These are phyloP conservation scores for Diploptera punctata DNA, from an alignment of 2,888 invertebrate species.

Conservation along the genomic window DNA sequence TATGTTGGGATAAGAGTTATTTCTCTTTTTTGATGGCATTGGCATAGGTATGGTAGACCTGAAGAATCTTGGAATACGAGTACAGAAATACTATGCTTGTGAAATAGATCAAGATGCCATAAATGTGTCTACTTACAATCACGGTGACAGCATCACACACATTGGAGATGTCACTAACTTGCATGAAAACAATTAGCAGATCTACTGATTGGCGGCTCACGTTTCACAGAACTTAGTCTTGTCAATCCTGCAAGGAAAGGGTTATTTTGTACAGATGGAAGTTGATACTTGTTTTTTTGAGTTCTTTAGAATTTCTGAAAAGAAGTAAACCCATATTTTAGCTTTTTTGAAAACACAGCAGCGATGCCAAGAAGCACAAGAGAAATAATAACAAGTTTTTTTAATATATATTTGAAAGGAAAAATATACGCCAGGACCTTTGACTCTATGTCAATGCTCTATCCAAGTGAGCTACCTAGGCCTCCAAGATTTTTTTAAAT, in stretches of 20 bases:
- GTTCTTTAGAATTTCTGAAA: conserved; percentile 56
- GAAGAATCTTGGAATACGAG: conserved; percentile 55
- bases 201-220: conserved; percentile 65
- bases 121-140: conserved; percentile 55
- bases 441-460: too few species aligned
- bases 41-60: conserved; percentile 61
- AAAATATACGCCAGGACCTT: too few species aligned
- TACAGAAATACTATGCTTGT: conserved; percentile 61
- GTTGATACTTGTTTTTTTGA: conserved; percentile 63
- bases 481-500: conserved; percentile 55
- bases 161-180: conserved; percentile 59
- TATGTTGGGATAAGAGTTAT: conserved; percentile 55
- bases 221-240: conserved; percentile 66
- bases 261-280: conserved; percentile 58
- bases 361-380: conserved; percentile 58
- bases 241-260: conserved; percentile 63
- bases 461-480: too few species aligned
- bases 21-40: conserved; percentile 65
- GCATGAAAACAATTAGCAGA: conserved; percentile 57
- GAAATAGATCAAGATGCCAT: conserved; percentile 61
- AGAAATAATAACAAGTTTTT: conserved; percentile 56
- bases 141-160: conserved; percentile 54
- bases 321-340: conserved; percentile 58
- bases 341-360: conserved; percentile 65
- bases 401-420: too few species aligned